Conservation (phyloP, 2,888 invertebrate species). For the Laothoe populi region DNA sequence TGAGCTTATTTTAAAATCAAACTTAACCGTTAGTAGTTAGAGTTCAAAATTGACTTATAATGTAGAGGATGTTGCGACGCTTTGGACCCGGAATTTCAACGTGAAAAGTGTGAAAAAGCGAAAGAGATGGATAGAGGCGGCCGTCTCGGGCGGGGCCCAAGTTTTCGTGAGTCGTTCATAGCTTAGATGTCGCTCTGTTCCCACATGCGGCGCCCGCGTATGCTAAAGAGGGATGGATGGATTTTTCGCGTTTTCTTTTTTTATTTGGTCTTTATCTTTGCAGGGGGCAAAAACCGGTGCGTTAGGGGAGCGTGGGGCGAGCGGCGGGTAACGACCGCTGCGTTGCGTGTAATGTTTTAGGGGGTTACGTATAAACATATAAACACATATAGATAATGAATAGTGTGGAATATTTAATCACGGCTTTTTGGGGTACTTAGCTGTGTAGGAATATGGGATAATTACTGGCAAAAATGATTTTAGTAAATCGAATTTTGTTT, state of each 20-base stretch:
- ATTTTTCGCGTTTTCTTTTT: constrained; percentile 84
- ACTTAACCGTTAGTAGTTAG: background rate
- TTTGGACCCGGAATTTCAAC: constrained; percentile 43
- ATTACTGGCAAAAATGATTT: constrained; percentile 76
- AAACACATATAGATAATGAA: constrained; percentile 74
- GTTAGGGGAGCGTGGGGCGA: constrained; percentile 60
- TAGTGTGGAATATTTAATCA: constrained; percentile 81
- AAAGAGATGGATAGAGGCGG: constrained; percentile 83
- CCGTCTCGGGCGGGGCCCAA: constrained; percentile 83
- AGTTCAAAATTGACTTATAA: constrained; percentile 39
- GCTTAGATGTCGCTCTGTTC: constrained; percentile 77
- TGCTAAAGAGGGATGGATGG: constrained; percentile 68
- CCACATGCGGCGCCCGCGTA: constrained; percentile 49
- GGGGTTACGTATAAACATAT: constrained; percentile 55
- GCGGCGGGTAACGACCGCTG: constrained; percentile 62
- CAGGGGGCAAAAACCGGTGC: constrained; percentile 78
- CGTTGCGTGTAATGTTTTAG: constrained; percentile 80
- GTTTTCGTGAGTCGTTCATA: constrained; percentile 84
- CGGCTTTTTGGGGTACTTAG: constrained; percentile 78
- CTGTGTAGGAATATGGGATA: constrained; percentile 73
- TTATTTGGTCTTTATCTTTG: constrained; percentile 83
- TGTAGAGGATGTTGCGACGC: constrained; percentile 39
- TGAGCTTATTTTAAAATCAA: constrained; percentile 37
- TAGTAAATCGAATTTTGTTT: constrained; percentile 59
- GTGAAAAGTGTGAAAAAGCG: constrained; percentile 85